These are phyloP conservation scores for Urocynchramus pylzowi DNA, from an alignment of 2,113 vertebrate genomes.

Conservation along the genomic window DNA sequence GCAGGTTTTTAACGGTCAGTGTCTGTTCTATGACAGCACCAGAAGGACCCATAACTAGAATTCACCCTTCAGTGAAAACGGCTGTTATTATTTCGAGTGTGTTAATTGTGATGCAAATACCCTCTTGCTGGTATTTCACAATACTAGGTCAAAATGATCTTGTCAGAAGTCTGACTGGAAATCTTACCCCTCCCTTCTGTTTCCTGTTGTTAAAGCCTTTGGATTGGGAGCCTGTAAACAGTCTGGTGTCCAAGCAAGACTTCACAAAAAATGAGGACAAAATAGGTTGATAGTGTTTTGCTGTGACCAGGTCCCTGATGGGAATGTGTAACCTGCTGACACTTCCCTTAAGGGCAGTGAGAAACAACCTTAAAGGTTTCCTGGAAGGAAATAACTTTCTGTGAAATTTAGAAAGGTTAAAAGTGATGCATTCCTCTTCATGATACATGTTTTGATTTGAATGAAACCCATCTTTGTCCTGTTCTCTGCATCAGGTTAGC, in stretches of 20 bases:
- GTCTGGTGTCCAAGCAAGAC: slow-evolving; percentile 10
- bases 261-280: slow-evolving; percentile 31
- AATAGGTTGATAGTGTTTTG: not conserved
- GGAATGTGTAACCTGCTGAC: slow-evolving; percentile 9
- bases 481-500: not conserved
- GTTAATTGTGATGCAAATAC: slow-evolving; percentile 57
- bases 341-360: not conserved
- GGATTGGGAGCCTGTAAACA: slow-evolving; percentile 46
- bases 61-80: slow-evolving; percentile 34
- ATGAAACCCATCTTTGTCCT: not conserved
- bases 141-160: slow-evolving; percentile 34
- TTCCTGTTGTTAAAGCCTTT: slow-evolving; percentile 59
- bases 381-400: not conserved
- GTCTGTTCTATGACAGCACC: slow-evolving; percentile 21
- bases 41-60: slow-evolving; percentile 31
- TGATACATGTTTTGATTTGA: not conserved
- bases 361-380: slow-evolving; percentile 24
- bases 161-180: slow-evolving; percentile 60
- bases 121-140: slow-evolving; percentile 50
- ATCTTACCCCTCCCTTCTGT: slow-evolving; percentile 57
- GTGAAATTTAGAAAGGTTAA: not conserved
- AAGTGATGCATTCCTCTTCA: not conserved
- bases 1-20: slow-evolving; percentile 41
- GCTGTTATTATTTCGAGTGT: slow-evolving; percentile 25
- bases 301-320: not conserved